Evolutionary conservation across 2,797 vertebrate species (phyloP).

Genomic region (Enteromius afrohamiltoni): DNA sequence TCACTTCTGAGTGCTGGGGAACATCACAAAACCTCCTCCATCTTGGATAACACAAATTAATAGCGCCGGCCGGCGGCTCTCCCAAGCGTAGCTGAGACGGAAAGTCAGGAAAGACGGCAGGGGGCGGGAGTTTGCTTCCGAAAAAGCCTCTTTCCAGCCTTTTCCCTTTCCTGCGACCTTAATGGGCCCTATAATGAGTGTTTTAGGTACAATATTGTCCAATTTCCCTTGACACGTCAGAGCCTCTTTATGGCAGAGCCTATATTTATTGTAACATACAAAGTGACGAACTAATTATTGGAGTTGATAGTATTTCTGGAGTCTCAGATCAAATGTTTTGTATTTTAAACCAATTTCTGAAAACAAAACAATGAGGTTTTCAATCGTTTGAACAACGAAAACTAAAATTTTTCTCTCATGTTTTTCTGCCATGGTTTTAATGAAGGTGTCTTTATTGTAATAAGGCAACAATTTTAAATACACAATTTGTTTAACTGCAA

Average conservation of each 20-base stretch:
- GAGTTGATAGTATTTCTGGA: not conserved
- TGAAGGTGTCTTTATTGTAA: too few species aligned
- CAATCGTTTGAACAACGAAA: not conserved
- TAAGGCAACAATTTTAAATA: not conserved
- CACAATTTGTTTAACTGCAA: not conserved
- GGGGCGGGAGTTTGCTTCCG: constrained; percentile 59
- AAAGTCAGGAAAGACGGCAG: constrained; percentile 69
- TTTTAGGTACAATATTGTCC: not conserved
- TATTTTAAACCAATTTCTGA: not conserved
- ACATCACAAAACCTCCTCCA: constrained; percentile 82
- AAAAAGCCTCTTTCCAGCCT: not conserved
- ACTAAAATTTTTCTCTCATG: not conserved
- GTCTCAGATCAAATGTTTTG: not conserved
- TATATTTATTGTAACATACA: not conserved
- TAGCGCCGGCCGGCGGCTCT: constrained; percentile 80
- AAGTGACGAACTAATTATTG: not conserved
- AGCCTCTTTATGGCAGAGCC: not conserved
- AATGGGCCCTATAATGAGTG: not conserved
- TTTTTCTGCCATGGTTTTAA: not conserved
- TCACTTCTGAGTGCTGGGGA: constrained; percentile 65
- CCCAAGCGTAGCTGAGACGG: constrained; percentile 73
- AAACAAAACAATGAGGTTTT: not conserved
- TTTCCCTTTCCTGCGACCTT: constrained; percentile 1
- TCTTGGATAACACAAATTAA: constrained; percentile 77
- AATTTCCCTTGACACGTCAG: not conserved